These are phyloP conservation scores for Nesidiocoris tenuis DNA, from an alignment of 2,888 invertebrate genomes.

Conservation along the genomic window DNA sequence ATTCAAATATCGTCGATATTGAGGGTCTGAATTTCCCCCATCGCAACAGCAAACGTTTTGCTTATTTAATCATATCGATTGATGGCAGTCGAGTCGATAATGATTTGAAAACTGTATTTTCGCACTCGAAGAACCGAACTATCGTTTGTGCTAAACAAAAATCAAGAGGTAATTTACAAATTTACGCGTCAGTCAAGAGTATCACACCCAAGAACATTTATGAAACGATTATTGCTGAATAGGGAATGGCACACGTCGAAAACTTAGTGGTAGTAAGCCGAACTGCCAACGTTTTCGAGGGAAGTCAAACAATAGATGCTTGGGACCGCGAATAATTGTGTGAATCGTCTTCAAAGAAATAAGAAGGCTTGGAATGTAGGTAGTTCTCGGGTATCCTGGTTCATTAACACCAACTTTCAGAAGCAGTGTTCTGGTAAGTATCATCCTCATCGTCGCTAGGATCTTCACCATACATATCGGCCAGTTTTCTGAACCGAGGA, in stretches of 20 bases:
- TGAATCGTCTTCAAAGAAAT: too few relatives aligned
- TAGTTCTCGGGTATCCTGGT: not conserved
- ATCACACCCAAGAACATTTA: constrained; percentile 42
- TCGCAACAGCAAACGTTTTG: too few relatives aligned
- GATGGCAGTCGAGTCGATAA: not conserved
- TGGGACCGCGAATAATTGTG: too few relatives aligned
- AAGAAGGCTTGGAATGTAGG: not conserved
- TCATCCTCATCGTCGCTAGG: constrained; percentile 80
- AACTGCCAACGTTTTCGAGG: too few relatives aligned
- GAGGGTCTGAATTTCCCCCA: too few relatives aligned
- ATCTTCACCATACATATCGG: constrained; percentile 92
- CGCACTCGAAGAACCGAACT: not conserved
- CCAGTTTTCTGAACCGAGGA: constrained; percentile 90
- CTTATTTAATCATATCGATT: too few relatives aligned
- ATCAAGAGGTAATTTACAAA: constrained; percentile 8
- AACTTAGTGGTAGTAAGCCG: too few relatives aligned
- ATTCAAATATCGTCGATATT: too few relatives aligned
- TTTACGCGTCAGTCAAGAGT: constrained; percentile 46
- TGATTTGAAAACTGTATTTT: too few relatives aligned
- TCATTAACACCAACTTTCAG: constrained; percentile 76
- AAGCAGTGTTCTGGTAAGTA: constrained; percentile 66
- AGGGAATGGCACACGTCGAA: constrained; percentile 45
- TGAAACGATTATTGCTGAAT: too few relatives aligned
- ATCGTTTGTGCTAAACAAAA: not conserved
- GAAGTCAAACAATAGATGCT: too few relatives aligned